A percentile compares a stretch with the other conserved stretches of the same genome.
Conservation (phyloP, 2,113 vertebrate genomes). For the Dasyurus viverrinus region DNA sequence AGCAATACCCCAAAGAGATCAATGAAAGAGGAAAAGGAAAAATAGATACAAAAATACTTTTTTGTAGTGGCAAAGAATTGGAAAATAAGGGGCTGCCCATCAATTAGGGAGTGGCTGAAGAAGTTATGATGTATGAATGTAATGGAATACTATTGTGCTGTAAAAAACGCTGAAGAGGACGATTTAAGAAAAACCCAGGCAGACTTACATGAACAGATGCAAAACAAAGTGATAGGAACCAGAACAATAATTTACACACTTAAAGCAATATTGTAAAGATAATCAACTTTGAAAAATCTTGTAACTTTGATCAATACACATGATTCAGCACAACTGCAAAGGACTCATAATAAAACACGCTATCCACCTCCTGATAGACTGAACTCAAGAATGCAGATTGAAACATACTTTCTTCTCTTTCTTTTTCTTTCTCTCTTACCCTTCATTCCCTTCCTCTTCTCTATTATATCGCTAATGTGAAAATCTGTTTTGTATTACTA, state of each 20-base stretch:
- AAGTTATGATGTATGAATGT: background rate
- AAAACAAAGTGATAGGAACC: background rate
- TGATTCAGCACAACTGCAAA: background rate
- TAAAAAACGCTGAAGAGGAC: background rate
- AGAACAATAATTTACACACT: background rate
- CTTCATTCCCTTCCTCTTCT: too few relatives aligned
- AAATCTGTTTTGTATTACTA: background rate
- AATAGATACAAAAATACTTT: background rate
- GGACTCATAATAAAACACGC: too few relatives aligned
- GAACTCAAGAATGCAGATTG: too few relatives aligned
- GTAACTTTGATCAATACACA: background rate
- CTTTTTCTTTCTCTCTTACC: too few relatives aligned
- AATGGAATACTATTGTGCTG: background rate
- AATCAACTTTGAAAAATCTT: background rate
- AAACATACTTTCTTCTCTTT: background rate
- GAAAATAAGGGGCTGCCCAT: too few relatives aligned
- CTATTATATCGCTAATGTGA: background rate
- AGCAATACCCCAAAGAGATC: background rate
- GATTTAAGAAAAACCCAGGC: background rate
- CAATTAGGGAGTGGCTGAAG: background rate
- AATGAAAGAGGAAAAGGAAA: background rate
- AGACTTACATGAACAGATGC: background rate
- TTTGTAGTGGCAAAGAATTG: background rate
- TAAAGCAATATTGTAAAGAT: background rate
- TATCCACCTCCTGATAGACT: too few relatives aligned